phyloP scores from a whole-genome alignment of 92 coral and sea anemone genomes.

The Palythoa caribaeorum region DNA sequence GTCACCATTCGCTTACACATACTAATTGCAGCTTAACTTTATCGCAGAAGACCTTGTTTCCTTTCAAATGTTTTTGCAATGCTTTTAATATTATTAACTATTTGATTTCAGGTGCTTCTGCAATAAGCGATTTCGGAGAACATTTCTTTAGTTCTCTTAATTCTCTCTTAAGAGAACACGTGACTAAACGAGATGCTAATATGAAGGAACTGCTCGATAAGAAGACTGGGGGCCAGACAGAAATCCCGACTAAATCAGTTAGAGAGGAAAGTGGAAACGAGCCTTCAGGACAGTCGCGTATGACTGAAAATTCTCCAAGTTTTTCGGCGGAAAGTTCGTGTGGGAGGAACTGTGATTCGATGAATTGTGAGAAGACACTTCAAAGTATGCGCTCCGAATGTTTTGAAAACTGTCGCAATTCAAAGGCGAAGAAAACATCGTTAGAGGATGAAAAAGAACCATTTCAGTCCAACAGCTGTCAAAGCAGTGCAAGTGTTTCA shows the following conservation, averaged over 20 bases:
- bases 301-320: background rate
- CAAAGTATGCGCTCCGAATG: background rate
- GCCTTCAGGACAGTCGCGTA: background rate
- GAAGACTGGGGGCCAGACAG: slow-evolving; percentile 9
- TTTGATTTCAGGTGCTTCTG: slow-evolving; percentile 19
- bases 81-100: background rate
- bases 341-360: background rate
- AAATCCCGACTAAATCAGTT: background rate
- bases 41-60: no score
- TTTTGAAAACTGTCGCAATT: background rate
- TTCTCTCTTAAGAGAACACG: slow-evolving; percentile 32
- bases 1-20: no score
- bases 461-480: background rate
- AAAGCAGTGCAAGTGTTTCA: background rate
- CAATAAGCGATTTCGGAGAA: slow-evolving; percentile 34
- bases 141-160: slow-evolving; percentile 39
- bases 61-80: background rate
- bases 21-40: no score
- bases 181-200: slow-evolving; percentile 32
- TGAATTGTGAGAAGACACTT: background rate
- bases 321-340: background rate
- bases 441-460: background rate
- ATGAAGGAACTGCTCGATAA: slow-evolving; percentile 38
- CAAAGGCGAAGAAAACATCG: background rate
- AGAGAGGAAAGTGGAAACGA: background rate